Evolutionary conservation across 1,140 invertebrate genomes (phyloP).

Genomic region (Trichonephila clavata): DNA sequence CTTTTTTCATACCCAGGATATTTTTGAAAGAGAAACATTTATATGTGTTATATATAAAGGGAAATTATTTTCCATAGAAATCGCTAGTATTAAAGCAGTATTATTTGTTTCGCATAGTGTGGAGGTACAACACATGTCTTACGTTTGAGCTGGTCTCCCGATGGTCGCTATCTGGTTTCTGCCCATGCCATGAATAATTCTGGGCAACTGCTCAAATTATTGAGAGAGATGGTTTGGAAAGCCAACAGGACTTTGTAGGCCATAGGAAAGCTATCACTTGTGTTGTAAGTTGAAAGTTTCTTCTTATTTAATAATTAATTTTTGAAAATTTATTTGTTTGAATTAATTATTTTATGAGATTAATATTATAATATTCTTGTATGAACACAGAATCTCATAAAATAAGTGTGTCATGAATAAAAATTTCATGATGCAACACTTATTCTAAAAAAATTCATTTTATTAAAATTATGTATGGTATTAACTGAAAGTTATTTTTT

Average conservation of each 20-base stretch:
- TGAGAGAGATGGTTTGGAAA: constrained; percentile 93
- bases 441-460: no score
- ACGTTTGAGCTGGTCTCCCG: constrained; percentile 97
- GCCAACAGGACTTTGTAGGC: constrained; percentile 97
- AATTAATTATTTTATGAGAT: not conserved
- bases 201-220: constrained; percentile 84
- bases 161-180: constrained; percentile 97
- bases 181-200: constrained; percentile 99
- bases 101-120: constrained; percentile 83
- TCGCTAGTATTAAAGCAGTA: not conserved
- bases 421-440: no score
- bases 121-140: constrained; percentile 94
- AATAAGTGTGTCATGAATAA: no score
- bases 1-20: no score
- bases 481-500: constrained; percentile 64
- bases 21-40: no score
- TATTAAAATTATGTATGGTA: not conserved
- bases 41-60: no score
- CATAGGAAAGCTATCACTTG: constrained; percentile 98
- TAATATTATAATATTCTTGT: no score
- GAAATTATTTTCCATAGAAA: no score
- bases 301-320: not conserved
- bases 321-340: not conserved
- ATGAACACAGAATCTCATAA: no score
- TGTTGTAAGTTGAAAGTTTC: constrained; percentile 85